Base-by-base conservation (phyloP, 2,113 vertebrate genomes). In the Platysternon megacephalum region DNA sequence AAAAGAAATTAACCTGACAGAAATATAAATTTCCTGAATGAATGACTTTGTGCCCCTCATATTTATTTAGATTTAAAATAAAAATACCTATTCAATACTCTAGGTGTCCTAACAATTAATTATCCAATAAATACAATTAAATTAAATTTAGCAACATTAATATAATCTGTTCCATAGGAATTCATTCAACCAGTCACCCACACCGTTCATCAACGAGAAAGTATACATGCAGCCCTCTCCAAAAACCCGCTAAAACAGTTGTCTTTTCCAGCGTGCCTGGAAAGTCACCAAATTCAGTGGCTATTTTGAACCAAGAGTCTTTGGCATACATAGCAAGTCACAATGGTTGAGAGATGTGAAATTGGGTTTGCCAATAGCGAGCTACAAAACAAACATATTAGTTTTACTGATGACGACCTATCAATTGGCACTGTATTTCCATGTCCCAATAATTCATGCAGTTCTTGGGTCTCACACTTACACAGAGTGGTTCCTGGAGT, bases 401-500 rank as follows among this genome's bases (percentile, higher is more conserved):
- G 22, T 78, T 51, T n/a, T 26, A 6, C 14, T 44, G 2, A 78
- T 87, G 88, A 56, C 3, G 44, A 49, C 39, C 49, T 35, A 17
- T 1, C 4, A 87, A 7, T 13, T 35, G 39, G 32, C 19, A 84
- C 35, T 52, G 12, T 0, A 0, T 51, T 13, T n/a, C 6, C 22
- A 65, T 1, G 44, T 11, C 16, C 32, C 29, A 8, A 1, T 0
- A 1, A 68, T n/a, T 11, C 21, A 76, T 42, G 39, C 6, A 44
- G 22, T 13, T 44, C 52, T 81, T 13, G 22, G 61, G 52, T n/a
- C 11, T 61, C 79, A 76, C 3, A 39, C 84, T 82, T 85, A 49
- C 85, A 53, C 82, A 78, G 52, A 82, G 32, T 13, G 48, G 49
- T 68, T 46, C 42, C 84, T 94, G 44, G 26, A 10, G 28, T 28